Conservation (phyloP, 2,797 vertebrate genomes). For the Orestias chungarensis region DNA sequence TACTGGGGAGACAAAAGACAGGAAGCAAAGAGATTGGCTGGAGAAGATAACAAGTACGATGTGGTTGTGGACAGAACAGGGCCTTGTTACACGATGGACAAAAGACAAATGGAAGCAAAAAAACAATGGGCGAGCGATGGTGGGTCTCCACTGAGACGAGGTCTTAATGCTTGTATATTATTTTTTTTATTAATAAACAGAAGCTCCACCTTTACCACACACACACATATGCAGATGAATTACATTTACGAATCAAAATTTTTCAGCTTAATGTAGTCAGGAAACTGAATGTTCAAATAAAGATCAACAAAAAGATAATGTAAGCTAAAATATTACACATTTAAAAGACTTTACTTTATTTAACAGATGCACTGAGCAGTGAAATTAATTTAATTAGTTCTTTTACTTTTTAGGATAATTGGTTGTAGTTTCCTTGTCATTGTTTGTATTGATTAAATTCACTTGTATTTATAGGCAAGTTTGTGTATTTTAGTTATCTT, state of each 20-base stretch:
- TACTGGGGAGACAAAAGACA: constrained; percentile 25
- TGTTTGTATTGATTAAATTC: too few relatives aligned
- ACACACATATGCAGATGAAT: too few relatives aligned
- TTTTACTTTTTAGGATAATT: too few relatives aligned
- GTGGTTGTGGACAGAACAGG: constrained; percentile 6
- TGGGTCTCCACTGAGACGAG: constrained; percentile 42
- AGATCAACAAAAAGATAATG: too few relatives aligned
- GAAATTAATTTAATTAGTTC: neutral
- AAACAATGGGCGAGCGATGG: constrained; percentile 25
- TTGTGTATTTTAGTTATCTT: too few relatives aligned
- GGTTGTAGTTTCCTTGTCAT: too few relatives aligned
- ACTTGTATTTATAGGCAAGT: too few relatives aligned
- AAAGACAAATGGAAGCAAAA: neutral
- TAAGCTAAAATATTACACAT: too few relatives aligned
- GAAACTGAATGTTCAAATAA: too few relatives aligned
- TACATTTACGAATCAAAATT: too few relatives aligned
- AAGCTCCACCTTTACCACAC: neutral
- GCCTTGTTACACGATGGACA: neutral
- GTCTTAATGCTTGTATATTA: constrained; percentile 22
- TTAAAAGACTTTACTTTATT: neutral
- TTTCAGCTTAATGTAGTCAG: too few relatives aligned
- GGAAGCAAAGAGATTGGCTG: constrained; percentile 10
- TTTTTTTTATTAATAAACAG: constrained; percentile 13
- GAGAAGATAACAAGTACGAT: neutral
- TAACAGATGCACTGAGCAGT: neutral